Evolutionary conservation across 2,888 invertebrate genomes (phyloP).

Genomic region (Cantharis rufa): DNA sequence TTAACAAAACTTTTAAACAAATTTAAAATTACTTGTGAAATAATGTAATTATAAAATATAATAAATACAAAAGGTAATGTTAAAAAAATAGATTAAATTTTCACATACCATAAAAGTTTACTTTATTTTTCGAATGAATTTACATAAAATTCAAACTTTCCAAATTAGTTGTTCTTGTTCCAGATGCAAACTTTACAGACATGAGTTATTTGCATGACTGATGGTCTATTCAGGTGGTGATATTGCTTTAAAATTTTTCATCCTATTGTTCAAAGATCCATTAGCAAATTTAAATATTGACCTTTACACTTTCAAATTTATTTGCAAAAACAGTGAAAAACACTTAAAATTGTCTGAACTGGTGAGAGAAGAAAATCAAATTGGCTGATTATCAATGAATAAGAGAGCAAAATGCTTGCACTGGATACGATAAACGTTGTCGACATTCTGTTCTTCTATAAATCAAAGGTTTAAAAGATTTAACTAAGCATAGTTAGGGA

Average conservation of each 20-base stretch:
- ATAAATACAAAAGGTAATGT: background rate
- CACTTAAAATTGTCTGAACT: background rate
- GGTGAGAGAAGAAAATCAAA: background rate
- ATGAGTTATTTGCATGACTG: conserved; percentile 10
- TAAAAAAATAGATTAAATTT: background rate
- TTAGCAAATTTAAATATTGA: background rate
- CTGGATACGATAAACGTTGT: background rate
- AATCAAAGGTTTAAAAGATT: conserved; percentile 12
- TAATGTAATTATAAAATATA: background rate
- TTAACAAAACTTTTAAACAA: background rate
- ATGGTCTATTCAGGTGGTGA: conserved; percentile 2
- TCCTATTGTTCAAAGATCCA: background rate
- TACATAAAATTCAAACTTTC: conserved; percentile 13
- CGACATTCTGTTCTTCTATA: conserved; percentile 3
- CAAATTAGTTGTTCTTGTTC: conserved; percentile 13
- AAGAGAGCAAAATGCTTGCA: too few relatives aligned
- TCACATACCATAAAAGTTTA: background rate
- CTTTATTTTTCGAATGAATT: conserved; percentile 1
- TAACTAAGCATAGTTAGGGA: background rate
- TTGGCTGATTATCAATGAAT: background rate
- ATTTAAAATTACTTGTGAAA: background rate
- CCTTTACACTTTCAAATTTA: background rate
- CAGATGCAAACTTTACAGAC: conserved; percentile 9
- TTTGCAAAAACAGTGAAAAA: background rate
- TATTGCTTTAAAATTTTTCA: background rate